Percentiles rank a stretch among this genome's conserved stretches.
These are phyloP conservation scores for Neoscelio sp. DNA, from an alignment of 2,888 invertebrate species.

Conservation along the genomic window DNA sequence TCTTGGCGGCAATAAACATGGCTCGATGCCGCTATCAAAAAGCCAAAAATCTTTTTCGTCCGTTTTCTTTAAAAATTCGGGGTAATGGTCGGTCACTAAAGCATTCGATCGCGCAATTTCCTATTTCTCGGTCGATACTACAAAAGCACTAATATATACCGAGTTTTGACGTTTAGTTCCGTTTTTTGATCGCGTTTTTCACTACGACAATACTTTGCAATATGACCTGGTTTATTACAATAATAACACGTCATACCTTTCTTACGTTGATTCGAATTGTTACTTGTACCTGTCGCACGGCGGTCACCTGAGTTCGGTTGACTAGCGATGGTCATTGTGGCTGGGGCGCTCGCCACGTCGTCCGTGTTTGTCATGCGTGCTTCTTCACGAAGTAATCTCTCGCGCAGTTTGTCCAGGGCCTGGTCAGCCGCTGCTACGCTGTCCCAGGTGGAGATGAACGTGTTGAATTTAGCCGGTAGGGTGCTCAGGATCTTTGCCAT, in stretches of 20 bases:
- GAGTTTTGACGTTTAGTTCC: neutral
- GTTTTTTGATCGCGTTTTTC: conserved; percentile 25
- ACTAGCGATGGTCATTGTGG: neutral
- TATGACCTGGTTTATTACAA: conserved; percentile 32
- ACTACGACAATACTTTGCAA: conserved; percentile 24
- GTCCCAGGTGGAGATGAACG: conserved; percentile 33
- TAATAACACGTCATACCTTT: conserved; percentile 12
- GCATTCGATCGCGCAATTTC: neutral
- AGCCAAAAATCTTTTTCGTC: conserved; percentile 36
- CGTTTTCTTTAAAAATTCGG: conserved; percentile 8
- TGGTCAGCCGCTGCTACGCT: conserved; percentile 9
- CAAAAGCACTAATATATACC: conserved; percentile 26
- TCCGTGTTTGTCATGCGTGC: conserved; percentile 5
- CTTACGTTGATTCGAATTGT: neutral
- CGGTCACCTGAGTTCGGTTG: neutral
- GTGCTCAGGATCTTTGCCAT: too few species aligned
- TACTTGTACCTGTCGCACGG: neutral
- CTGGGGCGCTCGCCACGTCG: conserved; percentile 3
- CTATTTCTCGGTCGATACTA: conserved; percentile 11
- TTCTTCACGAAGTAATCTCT: conserved; percentile 24
- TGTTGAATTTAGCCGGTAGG: too few species aligned
- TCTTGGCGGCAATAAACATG: conserved; percentile 16
- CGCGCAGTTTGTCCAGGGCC: conserved; percentile 7
- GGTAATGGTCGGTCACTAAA: neutral
- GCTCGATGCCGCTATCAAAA: conserved; percentile 21